Conservation (phyloP, 2,888 invertebrate species). For the Homarus gammarus region DNA sequence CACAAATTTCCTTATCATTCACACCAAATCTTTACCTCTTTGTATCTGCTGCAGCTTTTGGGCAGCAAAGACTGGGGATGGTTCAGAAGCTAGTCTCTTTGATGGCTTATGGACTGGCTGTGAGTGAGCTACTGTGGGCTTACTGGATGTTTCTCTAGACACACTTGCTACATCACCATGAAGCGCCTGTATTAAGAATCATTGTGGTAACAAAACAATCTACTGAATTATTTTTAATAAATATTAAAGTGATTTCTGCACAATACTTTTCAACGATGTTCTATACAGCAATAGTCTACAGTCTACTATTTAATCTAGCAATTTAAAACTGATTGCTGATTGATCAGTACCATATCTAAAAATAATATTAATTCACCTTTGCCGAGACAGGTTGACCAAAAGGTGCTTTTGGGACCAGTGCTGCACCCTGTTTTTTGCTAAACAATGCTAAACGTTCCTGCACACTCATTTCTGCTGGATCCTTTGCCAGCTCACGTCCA, state of each 20-base stretch:
- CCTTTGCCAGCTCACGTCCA: conserved; percentile 49
- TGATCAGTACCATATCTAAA: not conserved
- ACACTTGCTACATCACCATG: conserved; percentile 10
- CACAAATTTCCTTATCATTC: not conserved
- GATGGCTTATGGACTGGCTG: conserved; percentile 53
- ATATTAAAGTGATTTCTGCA: no score
- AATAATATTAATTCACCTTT: conserved; percentile 51
- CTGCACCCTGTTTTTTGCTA: conserved; percentile 67
- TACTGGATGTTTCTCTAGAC: not conserved
- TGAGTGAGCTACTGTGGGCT: conserved; percentile 41
- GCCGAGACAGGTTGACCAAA: conserved; percentile 73
- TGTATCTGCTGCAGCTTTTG: conserved; percentile 17
- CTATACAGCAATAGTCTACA: no score
- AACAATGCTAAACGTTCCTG: conserved; percentile 68
- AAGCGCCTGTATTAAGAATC: conserved; percentile 19
- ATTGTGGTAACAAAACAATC: no score
- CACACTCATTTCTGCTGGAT: conserved; percentile 74
- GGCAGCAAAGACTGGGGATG: conserved; percentile 24
- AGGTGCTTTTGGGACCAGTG: conserved; percentile 72
- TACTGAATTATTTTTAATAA: no score
- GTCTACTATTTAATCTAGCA: no score
- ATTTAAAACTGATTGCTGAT: no score
- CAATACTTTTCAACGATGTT: no score
- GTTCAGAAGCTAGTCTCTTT: conserved; percentile 46
- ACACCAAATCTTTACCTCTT: conserved; percentile 10